Conservation (phyloP, 2,888 invertebrate species). For the Mantis religiosa region DNA sequence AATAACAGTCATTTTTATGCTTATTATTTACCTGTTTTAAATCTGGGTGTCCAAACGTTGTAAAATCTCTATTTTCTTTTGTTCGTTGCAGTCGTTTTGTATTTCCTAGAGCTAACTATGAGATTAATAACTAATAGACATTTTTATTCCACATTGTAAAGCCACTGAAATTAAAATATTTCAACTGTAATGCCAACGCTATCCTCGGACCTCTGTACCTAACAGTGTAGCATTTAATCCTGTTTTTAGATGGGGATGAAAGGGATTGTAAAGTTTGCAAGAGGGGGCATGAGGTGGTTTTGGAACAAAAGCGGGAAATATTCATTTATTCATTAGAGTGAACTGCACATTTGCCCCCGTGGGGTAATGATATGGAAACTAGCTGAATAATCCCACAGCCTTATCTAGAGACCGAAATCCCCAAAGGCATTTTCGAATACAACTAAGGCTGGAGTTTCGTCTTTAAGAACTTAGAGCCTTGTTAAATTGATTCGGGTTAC, state of each 20-base stretch:
- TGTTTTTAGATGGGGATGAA: neutral
- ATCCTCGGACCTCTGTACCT: neutral
- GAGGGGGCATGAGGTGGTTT: conserved; percentile 1
- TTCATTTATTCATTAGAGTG: conserved; percentile 16
- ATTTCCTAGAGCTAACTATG: neutral
- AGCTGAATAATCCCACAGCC: neutral
- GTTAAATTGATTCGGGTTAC: neutral
- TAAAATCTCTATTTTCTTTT: neutral
- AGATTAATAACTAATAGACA: neutral
- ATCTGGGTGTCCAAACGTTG: neutral
- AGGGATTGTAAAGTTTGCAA: neutral
- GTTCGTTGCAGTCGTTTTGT: neutral
- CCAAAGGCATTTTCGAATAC: neutral
- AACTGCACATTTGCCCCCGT: neutral
- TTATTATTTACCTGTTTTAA: neutral
- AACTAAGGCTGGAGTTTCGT: neutral
- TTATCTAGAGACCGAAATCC: neutral
- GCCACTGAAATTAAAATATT: neutral
- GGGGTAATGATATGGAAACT: neutral
- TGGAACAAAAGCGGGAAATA: neutral
- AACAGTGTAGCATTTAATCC: neutral
- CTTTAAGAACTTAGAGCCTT: neutral
- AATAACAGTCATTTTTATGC: no score
- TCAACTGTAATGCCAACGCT: neutral
- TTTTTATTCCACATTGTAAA: neutral